Percentiles rank a stretch among this genome's conserved stretches.
Conservation (phyloP, 2,113 vertebrate genomes). For the Opisthocomus hoazin region DNA sequence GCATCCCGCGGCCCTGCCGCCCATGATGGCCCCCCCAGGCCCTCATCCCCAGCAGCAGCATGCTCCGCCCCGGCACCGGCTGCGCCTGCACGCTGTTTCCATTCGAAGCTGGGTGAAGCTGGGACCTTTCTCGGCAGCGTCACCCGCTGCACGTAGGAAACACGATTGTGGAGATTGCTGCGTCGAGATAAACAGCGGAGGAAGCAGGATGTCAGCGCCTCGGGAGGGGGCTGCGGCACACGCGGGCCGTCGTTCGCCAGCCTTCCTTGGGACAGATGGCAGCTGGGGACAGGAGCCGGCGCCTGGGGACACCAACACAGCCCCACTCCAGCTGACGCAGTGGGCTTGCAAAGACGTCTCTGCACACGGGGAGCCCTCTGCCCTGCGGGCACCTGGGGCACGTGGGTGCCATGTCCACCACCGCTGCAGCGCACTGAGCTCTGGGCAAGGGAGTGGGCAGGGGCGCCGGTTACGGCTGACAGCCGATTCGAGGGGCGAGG, state of each 20-base stretch:
- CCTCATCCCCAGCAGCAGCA: background rate
- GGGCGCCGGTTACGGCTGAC: too few relatives aligned
- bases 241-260: rapidly evolving
- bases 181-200: background rate
- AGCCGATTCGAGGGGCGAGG: too few relatives aligned
- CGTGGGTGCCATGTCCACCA: rapidly evolving
- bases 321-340: rapidly evolving
- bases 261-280: background rate
- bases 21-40: background rate
- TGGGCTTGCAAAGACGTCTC: background rate
- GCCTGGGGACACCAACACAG: background rate
- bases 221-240: background rate
- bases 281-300: background rate
- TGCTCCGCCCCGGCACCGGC: rapidly evolving
- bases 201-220: slow-evolving; percentile 8
- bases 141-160: background rate
- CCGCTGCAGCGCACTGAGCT: background rate
- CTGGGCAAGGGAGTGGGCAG: background rate
- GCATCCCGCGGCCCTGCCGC: too few relatives aligned
- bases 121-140: background rate
- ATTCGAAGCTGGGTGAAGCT: background rate
- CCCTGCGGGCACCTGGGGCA: too few relatives aligned
- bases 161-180: rapidly evolving
- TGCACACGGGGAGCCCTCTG: background rate
- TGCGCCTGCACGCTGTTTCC: background rate